Evolutionary conservation across 2,797 vertebrate genomes (phyloP).

Genomic region (Synaphobranchus kaupii): DNA sequence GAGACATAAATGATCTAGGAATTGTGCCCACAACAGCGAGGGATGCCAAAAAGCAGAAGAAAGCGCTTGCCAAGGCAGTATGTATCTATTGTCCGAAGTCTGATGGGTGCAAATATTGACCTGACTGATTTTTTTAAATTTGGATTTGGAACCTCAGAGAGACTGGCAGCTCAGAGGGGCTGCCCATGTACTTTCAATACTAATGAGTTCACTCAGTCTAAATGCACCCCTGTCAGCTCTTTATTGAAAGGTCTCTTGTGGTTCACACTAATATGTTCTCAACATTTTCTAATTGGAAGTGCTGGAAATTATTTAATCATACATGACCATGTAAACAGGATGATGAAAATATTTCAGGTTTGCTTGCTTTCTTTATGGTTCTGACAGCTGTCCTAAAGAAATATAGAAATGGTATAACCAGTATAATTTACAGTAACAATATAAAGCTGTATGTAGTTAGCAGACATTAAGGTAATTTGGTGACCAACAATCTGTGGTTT

Average conservation of each 20-base stretch:
- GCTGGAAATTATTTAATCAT: neutral
- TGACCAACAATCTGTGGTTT: neutral
- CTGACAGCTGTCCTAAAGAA: neutral
- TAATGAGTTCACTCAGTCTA: neutral
- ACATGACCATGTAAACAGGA: neutral
- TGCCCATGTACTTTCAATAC: neutral
- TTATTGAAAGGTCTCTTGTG: neutral
- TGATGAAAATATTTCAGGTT: neutral
- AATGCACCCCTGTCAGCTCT: neutral
- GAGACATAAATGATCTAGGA: neutral
- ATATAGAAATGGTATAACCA: neutral
- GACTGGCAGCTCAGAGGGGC: conserved; percentile 3
- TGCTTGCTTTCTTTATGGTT: neutral
- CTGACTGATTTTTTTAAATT: conserved; percentile 4
- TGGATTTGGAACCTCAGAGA: neutral
- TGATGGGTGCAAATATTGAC: conserved; percentile 9
- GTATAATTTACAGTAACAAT: neutral
- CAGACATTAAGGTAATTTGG: neutral
- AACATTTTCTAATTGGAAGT: neutral
- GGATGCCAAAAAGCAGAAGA: neutral
- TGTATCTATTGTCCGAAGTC: neutral
- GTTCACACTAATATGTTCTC: neutral
- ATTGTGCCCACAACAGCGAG: neutral
- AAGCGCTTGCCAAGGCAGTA: neutral
- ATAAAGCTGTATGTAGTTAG: neutral